phyloP scores from a whole-genome alignment of 2,113 vertebrate species.

The Cercopithecus mona region DNA sequence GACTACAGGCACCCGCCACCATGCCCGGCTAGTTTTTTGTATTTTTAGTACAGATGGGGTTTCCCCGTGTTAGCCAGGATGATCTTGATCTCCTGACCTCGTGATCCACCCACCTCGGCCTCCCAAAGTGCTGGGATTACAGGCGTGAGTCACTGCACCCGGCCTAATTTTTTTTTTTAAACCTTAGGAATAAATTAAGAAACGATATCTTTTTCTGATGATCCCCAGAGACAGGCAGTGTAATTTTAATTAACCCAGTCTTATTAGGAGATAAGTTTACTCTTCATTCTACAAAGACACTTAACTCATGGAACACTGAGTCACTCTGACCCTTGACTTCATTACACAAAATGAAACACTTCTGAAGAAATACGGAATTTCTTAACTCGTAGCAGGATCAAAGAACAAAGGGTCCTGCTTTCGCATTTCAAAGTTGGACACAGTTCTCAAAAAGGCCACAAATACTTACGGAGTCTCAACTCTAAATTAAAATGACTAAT shows the following conservation, averaged over 20 bases:
- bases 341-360: not conserved
- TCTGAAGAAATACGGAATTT: constrained; percentile 51
- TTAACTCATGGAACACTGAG: not conserved
- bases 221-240: constrained; percentile 48
- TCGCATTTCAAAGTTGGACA: not conserved
- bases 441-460: not conserved
- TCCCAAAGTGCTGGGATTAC: no score
- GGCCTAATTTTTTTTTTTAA: not conserved
- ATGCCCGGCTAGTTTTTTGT: no score
- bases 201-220: constrained; percentile 37
- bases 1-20: no score
- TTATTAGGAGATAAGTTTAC: not conserved
- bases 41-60: no score
- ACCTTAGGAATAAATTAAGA: constrained; percentile 50
- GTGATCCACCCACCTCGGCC: no score
- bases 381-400: constrained; percentile 30
- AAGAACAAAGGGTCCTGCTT: not conserved
- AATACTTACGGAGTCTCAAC: not conserved
- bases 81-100: no score
- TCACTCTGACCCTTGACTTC: not conserved
- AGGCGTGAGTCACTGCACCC: no score
- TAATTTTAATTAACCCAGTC: constrained; percentile 45
- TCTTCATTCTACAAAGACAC: not conserved
- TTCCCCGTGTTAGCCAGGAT: no score
- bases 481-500: not conserved